Percentiles rank a stretch among this genome's conserved stretches.
phyloP scores from a whole-genome alignment of 2,888 invertebrate species.

The Philereme vetulata region DNA sequence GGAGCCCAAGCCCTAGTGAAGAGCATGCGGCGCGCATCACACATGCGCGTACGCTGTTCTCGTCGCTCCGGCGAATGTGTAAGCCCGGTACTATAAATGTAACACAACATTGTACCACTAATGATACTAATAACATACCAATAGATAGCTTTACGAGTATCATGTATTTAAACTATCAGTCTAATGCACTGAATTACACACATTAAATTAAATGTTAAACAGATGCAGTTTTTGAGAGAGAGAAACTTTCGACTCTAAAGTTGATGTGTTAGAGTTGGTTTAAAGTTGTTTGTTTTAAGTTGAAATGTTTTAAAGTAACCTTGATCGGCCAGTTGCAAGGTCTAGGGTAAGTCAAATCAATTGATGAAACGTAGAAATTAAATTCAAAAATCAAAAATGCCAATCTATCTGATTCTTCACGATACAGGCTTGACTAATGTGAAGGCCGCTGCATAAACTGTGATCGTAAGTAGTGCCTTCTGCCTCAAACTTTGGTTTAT shows the following conservation, averaged over 20 bases:
- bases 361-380: too few relatives aligned
- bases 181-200: neutral
- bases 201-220: slow-evolving; percentile 2
- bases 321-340: neutral
- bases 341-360: slow-evolving; percentile 5
- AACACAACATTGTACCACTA: slow-evolving; percentile 4
- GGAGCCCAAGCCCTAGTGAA: too few relatives aligned
- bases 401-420: too few relatives aligned
- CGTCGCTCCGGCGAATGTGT: too few relatives aligned
- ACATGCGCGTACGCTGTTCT: too few relatives aligned
- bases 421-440: too few relatives aligned
- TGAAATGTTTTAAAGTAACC: neutral
- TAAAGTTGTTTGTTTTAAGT: slow-evolving; percentile 6
- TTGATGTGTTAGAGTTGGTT: slow-evolving; percentile 3
- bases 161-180: neutral
- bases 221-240: neutral
- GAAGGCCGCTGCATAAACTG: too few relatives aligned
- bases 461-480: too few relatives aligned
- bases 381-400: too few relatives aligned
- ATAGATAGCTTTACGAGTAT: slow-evolving; percentile 8
- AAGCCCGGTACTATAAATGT: neutral
- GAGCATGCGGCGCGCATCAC: too few relatives aligned
- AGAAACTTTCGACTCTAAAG: neutral
- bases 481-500: too few relatives aligned
- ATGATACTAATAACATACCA: neutral